Conservation (phyloP, 2,113 vertebrate species). For the Illadopsis cleaveri region DNA sequence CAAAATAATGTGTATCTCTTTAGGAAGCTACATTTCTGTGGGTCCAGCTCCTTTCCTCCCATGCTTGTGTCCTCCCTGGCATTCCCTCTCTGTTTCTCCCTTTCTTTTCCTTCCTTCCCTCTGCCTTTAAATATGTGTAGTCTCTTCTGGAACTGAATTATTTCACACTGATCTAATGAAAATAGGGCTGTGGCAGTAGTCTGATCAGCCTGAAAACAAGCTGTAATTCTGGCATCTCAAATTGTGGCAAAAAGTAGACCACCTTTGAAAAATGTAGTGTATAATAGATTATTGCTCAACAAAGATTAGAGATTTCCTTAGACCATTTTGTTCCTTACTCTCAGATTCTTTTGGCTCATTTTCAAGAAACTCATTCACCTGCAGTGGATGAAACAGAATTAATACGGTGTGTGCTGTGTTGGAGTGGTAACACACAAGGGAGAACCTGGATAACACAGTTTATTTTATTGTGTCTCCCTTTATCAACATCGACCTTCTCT, state of each 20-base stretch:
- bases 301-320: not conserved
- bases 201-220: not conserved
- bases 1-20: not conserved
- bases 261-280: not conserved
- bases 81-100: not conserved
- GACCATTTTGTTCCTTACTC: not conserved
- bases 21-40: not conserved
- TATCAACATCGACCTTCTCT: conserved; percentile 77
- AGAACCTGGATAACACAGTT: conserved; percentile 62
- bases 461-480: conserved; percentile 79
- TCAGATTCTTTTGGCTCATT: not conserved
- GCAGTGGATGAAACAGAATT: not conserved
- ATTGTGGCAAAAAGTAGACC: not conserved
- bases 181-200: not conserved
- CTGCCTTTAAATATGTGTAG: not conserved
- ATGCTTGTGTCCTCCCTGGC: not conserved
- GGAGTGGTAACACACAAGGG: not conserved
- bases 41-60: not conserved
- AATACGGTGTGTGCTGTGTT: not conserved
- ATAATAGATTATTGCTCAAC: not conserved
- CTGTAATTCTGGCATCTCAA: not conserved
- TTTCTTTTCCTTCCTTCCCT: not conserved
- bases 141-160: not conserved
- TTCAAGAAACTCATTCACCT: conserved; percentile 14
- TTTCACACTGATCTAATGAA: conserved; percentile 29